Conservation (phyloP, 2,113 vertebrate species). For the Scophthalmus maximus region DNA sequence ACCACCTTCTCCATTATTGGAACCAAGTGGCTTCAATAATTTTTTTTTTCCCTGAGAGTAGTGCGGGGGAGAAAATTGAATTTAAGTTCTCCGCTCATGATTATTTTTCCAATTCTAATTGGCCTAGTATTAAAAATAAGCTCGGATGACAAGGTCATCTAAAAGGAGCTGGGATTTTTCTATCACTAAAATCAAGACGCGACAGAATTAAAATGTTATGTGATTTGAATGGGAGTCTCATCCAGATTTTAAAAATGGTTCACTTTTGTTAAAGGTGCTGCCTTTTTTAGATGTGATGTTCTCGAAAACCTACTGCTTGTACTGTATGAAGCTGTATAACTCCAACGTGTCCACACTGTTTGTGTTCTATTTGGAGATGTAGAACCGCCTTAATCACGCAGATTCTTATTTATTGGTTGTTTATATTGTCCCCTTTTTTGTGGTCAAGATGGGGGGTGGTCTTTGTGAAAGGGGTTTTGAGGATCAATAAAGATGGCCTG, state of each 20-base stretch:
- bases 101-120: slow-evolving; percentile 41
- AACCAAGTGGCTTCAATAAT: slow-evolving; percentile 55
- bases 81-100: slow-evolving; percentile 46
- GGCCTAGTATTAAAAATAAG: slow-evolving; percentile 60
- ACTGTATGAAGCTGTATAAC: slow-evolving; percentile 79
- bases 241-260: slow-evolving; percentile 62
- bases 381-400: slow-evolving; percentile 85
- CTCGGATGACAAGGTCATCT: slow-evolving; percentile 44
- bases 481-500: slow-evolving; percentile 85
- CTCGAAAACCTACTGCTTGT: slow-evolving; percentile 76
- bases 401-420: slow-evolving; percentile 84
- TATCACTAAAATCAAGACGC: slow-evolving; percentile 15
- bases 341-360: slow-evolving; percentile 79
- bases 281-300: slow-evolving; percentile 74
- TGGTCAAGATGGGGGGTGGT: slow-evolving; percentile 70
- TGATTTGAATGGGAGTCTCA: slow-evolving; percentile 61
- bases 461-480: slow-evolving; percentile 76
- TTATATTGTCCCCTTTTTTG: slow-evolving; percentile 74
- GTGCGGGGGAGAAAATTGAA: slow-evolving; percentile 25
- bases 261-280: slow-evolving; percentile 68
- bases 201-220: slow-evolving; percentile 46
- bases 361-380: slow-evolving; percentile 81
- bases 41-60: slow-evolving; percentile 24
- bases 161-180: slow-evolving; percentile 46
- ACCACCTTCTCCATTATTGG: slow-evolving; percentile 55